These are phyloP conservation scores for Volucella bombylans DNA, from an alignment of 2,888 invertebrate species.

Conservation along the genomic window DNA sequence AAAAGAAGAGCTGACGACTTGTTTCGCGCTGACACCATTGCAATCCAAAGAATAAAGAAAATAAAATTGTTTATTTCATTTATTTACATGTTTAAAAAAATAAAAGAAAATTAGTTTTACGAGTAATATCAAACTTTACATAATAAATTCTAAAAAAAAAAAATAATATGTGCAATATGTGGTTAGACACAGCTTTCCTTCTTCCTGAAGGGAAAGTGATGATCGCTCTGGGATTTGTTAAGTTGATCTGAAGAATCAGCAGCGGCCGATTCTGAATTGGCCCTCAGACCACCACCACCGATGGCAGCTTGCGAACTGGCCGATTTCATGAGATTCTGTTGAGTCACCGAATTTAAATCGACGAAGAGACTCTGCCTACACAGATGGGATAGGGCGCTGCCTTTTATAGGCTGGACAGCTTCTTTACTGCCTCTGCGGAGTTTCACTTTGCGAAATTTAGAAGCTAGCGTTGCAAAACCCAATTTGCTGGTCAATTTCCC, in stretches of 20 bases:
- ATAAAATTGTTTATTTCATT: conserved; percentile 36
- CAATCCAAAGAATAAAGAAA: conserved; percentile 10
- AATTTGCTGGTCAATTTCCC: conserved; percentile 82
- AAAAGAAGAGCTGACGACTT: background rate
- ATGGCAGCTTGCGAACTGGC: conserved; percentile 79
- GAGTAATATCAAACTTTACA: conserved; percentile 54
- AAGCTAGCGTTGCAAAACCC: conserved; percentile 84
- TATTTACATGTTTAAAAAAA: conserved; percentile 63
- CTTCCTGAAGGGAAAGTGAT: conserved; percentile 78
- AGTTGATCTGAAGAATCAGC: conserved; percentile 76
- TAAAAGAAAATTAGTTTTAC: conserved; percentile 56
- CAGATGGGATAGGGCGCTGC: conserved; percentile 87
- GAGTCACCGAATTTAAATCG: conserved; percentile 81
- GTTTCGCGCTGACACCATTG: background rate
- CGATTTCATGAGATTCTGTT: conserved; percentile 78
- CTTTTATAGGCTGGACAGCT: conserved; percentile 79
- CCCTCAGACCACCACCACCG: conserved; percentile 52
- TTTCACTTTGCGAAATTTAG: conserved; percentile 85
- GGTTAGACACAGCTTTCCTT: conserved; percentile 81
- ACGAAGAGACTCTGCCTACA: conserved; percentile 90
- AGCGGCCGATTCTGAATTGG: conserved; percentile 31
- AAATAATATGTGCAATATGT: conserved; percentile 19
- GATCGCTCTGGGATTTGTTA: conserved; percentile 81
- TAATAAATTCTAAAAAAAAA: background rate
- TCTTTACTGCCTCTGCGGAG: conserved; percentile 80